These are phyloP conservation scores for Phrynocephalus versicolor DNA, from an alignment of 2,113 vertebrate species.

Conservation along the genomic window DNA sequence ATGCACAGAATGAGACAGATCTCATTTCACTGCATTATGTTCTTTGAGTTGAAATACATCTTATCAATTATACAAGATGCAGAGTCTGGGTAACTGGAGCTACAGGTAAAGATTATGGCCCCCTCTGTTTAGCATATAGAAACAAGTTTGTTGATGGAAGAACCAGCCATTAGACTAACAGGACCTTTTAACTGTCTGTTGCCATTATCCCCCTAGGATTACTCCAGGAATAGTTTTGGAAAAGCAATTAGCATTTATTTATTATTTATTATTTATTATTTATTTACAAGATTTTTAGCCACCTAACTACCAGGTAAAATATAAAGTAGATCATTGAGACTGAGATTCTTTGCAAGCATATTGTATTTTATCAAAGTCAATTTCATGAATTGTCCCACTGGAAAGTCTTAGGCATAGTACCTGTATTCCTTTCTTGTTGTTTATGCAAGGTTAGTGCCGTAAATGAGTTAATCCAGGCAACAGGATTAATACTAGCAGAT, in stretches of 20 bases:
- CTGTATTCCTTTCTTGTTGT: not conserved
- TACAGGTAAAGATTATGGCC: conserved; percentile 66
- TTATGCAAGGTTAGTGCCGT: not conserved
- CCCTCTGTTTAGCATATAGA: conserved; percentile 63
- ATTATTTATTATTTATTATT: conserved; percentile 3
- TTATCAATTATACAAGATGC: conserved; percentile 76
- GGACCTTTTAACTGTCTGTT: not conserved
- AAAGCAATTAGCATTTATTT: conserved; percentile 1
- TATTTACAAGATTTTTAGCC: not conserved
- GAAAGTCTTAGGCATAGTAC: not conserved
- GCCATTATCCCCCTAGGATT: not conserved
- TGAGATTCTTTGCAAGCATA: not conserved
- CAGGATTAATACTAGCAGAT: too few species aligned
- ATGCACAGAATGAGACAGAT: conserved; percentile 72
- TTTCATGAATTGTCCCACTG: not conserved
- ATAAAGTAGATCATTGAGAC: not conserved
- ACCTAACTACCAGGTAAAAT: too few species aligned
- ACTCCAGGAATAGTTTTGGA: not conserved
- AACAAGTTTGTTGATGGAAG: conserved; percentile 41
- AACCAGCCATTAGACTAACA: not conserved
- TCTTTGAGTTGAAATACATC: conserved; percentile 71
- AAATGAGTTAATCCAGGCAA: not conserved
- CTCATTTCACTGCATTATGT: conserved; percentile 74
- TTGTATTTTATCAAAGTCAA: not conserved
- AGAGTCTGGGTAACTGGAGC: conserved; percentile 69